These are phyloP conservation scores for Shinisaurus crocodilurus DNA, from an alignment of 2,113 vertebrate genomes.

Conservation along the genomic window DNA sequence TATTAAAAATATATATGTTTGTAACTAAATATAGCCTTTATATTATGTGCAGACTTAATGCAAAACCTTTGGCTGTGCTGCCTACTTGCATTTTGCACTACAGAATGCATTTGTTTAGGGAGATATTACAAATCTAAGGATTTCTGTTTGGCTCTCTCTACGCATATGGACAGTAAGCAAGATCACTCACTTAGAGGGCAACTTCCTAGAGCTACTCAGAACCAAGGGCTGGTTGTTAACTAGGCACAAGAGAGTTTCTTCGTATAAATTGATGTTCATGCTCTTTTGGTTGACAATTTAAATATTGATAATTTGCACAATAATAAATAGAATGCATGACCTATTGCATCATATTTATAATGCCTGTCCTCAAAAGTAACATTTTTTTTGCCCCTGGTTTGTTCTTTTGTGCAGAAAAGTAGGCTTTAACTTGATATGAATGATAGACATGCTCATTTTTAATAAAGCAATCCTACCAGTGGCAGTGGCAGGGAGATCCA, in stretches of 20 bases:
- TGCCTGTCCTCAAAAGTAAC: not conserved
- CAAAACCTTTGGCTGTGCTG: not conserved
- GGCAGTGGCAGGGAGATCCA: not conserved
- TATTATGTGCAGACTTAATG: not conserved
- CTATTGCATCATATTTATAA: not conserved
- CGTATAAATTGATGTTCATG: not conserved
- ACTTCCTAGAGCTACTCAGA: not conserved
- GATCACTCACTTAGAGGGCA: not conserved
- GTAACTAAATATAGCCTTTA: not conserved
- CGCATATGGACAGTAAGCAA: not conserved
- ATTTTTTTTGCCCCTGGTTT: not conserved
- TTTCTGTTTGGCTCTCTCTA: not conserved
- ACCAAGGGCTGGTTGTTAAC: not conserved
- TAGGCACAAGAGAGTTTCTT: not conserved
- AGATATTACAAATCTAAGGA: not conserved
- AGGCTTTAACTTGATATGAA: not conserved
- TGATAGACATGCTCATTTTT: not conserved
- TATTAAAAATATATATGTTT: not conserved
- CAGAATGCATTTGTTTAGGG: not conserved
- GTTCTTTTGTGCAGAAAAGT: not conserved
- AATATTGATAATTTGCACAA: not conserved
- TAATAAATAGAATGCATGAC: not conserved
- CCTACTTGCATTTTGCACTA: not conserved
- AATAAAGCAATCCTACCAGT: not conserved
- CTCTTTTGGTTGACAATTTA: not conserved